A percentile compares a stretch with the other conserved stretches of the same genome.
phyloP scores from a whole-genome alignment of 2,113 vertebrate species.

The Sylvia atricapilla region DNA sequence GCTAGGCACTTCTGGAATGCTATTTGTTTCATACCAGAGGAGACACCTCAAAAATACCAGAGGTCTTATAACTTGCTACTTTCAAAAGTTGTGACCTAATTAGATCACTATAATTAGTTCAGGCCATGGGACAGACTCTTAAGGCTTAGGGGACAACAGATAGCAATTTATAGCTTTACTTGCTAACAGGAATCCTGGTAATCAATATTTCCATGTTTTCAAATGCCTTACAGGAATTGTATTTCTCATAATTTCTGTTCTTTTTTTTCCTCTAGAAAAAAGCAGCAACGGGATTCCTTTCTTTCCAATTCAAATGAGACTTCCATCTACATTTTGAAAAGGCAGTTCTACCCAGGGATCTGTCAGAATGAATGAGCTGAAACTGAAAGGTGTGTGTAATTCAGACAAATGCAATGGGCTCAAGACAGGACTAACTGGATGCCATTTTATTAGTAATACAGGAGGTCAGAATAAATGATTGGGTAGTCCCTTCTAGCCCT shows the following conservation, averaged over 20 bases:
- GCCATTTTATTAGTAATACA: conserved; percentile 1
- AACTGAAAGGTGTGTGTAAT: not conserved
- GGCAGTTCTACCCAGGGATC: not conserved
- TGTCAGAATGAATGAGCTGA: not conserved
- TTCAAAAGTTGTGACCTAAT: conserved; percentile 41
- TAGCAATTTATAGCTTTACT: not conserved
- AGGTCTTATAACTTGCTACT: not conserved
- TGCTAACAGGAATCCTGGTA: not conserved
- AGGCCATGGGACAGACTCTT: not conserved
- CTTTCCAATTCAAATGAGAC: not conserved
- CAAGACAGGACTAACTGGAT: not conserved
- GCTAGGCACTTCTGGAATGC: not conserved
- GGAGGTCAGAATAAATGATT: conserved; percentile 16
- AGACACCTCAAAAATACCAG: not conserved
- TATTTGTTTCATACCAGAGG: not conserved
- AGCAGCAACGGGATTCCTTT: not conserved
- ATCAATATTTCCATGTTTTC: not conserved
- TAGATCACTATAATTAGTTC: not conserved
- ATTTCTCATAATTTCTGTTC: not conserved
- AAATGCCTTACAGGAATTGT: not conserved
- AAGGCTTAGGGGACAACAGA: not conserved
- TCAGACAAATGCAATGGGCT: not conserved
- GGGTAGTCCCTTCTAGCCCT: not conserved
- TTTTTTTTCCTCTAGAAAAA: not conserved
- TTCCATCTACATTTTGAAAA: not conserved